These are phyloP conservation scores for Oncorhynchus kisutch DNA, from an alignment of 2,113 vertebrate genomes.

Conservation along the genomic window DNA sequence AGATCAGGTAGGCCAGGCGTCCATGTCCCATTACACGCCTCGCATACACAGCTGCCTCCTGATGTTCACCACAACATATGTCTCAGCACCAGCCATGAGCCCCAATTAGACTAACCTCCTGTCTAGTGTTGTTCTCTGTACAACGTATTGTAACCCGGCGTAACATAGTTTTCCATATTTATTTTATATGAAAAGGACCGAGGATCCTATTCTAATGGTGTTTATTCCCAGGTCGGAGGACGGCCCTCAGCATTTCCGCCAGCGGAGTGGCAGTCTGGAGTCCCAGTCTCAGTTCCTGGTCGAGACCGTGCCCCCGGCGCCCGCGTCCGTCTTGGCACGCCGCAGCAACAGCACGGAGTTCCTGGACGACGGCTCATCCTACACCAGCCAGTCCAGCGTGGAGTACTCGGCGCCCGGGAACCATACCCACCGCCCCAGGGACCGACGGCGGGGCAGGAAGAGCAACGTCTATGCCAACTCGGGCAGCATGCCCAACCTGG, in stretches of 20 bases:
- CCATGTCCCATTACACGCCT: background rate
- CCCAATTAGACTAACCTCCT: background rate
- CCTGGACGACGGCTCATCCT: conserved; percentile 91
- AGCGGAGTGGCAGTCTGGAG: conserved; percentile 92
- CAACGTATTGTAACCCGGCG: background rate
- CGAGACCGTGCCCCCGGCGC: conserved; percentile 67
- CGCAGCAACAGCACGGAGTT: conserved; percentile 95
- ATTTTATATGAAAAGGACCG: no score
- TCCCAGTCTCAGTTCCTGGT: conserved; percentile 78
- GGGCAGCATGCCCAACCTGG: conserved; percentile 95
- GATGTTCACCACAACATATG: background rate
- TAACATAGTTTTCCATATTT: no score
- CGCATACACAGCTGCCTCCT: background rate
- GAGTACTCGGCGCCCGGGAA: conserved; percentile 77
- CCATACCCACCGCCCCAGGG: conserved; percentile 71
- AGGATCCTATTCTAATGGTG: background rate
- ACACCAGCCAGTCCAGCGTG: conserved; percentile 93
- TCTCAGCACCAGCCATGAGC: background rate
- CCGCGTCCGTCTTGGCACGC: conserved; percentile 75
- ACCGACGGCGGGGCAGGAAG: conserved; percentile 74
- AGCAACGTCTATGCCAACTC: conserved; percentile 82
- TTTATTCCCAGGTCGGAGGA: conserved; percentile 74
- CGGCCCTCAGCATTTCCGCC: conserved; percentile 79
- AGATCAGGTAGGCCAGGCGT: conserved; percentile 79
- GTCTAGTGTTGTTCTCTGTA: conserved; percentile 10